phyloP scores from a whole-genome alignment of 1,140 invertebrate species.

The Pseudachorutes palmiensis region DNA sequence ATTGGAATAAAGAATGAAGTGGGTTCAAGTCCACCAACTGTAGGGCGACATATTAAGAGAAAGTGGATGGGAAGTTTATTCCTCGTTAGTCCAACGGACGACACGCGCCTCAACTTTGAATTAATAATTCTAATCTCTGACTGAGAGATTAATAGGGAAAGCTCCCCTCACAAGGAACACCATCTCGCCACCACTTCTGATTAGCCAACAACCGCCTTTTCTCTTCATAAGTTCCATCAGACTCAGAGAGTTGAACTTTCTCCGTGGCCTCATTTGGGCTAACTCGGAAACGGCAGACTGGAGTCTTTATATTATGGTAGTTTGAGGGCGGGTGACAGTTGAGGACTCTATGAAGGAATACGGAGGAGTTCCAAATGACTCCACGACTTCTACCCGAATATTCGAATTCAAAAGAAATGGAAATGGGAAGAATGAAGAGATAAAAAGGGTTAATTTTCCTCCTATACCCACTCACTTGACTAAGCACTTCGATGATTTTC shows the following conservation, averaged over 20 bases:
- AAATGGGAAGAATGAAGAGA: not conserved
- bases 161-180: not conserved
- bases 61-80: not conserved
- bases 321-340: too few species aligned
- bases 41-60: too few species aligned
- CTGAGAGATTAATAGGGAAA: not conserved
- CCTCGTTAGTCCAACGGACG: not conserved
- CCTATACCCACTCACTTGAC: slow-evolving; percentile 1
- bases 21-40: not conserved
- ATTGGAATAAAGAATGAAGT: not conserved
- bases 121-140: slow-evolving; percentile 5
- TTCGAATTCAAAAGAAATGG: not conserved
- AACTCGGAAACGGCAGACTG: too few species aligned
- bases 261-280: too few species aligned
- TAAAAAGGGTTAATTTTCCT: slow-evolving; percentile 4
- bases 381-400: too few species aligned
- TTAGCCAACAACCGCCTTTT: not conserved
- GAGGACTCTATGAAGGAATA: too few species aligned
- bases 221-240: too few species aligned
- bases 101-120: slow-evolving; percentile 3
- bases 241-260: too few species aligned
- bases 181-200: not conserved
- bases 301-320: too few species aligned
- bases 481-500: not conserved
- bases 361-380: too few species aligned